Percentiles rank a stretch among this genome's conserved stretches.
Evolutionary conservation across 2,888 invertebrate genomes (phyloP).

Genomic region (Argyresthia albistria): DNA sequence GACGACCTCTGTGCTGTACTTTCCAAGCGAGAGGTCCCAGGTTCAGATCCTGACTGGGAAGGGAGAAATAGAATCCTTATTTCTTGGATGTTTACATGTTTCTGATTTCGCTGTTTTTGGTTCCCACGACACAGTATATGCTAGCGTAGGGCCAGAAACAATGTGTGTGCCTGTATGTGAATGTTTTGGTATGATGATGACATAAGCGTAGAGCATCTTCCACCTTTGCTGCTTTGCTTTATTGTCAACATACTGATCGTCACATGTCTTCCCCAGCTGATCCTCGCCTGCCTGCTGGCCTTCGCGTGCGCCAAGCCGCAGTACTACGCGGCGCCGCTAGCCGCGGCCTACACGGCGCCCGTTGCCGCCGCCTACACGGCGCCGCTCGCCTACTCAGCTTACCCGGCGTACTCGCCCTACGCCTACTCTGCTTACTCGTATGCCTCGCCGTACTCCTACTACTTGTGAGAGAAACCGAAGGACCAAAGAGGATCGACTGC

Average conservation of each 20-base stretch:
- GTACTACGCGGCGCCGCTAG: slow-evolving; percentile 31
- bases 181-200: no score
- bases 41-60: no score
- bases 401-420: slow-evolving; percentile 23
- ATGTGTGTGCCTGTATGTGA: no score
- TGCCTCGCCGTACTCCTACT: slow-evolving; percentile 31
- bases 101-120: no score
- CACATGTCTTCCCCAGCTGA: slow-evolving; percentile 40
- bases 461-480: slow-evolving; percentile 1
- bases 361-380: slow-evolving; percentile 26
- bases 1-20: no score
- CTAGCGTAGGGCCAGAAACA: no score
- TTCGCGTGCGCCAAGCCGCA: slow-evolving; percentile 34
- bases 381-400: slow-evolving; percentile 31
- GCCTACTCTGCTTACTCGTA: slow-evolving; percentile 35
- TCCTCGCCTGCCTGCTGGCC: slow-evolving; percentile 69
- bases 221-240: neutral
- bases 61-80: no score
- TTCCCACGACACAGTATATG: no score
- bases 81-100: no score
- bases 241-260: neutral
- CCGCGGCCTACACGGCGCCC: slow-evolving; percentile 40
- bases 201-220: no score
- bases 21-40: no score
- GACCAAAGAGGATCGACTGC: neutral